Base-by-base conservation (phyloP, 2,797 vertebrate species). In the Capromys pilorides region DNA sequence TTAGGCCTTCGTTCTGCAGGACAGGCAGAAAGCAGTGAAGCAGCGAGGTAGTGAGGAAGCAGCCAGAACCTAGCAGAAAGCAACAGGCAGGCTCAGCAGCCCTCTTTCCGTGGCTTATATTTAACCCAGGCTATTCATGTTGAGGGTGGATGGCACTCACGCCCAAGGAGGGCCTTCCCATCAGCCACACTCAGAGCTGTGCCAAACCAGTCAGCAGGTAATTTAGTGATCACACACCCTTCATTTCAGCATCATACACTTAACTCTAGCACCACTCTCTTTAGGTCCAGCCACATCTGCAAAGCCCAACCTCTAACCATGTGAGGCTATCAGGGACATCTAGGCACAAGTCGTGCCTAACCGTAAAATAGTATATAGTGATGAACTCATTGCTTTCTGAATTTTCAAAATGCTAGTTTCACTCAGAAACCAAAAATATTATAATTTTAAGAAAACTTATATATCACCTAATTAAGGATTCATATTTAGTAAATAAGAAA, bases 341-440 rank as follows among this genome's bases (percentile, higher is more conserved):
- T 75, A 45, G 39, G 28, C 26, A 16, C 24, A 45, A 28, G 26
- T 39, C 41, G 49, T 49, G 26, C 33, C 28, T 45, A 91, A 54
- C 64, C 84, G n/a, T 85, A 88, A 87, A 93, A 62, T 57, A 75
- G 12, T 9, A 39, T 90, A 66, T 26, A 22, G 13, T 22, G 36
- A 61, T 51, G 12, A 13, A 7, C 77, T 12, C 31, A 14, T 57
- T 57, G 41, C 85, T 81, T 69, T 49, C n/a, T 51, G 45, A 26
- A 69, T n/a, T 94, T 93, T 51, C 39, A 94, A 85, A 85, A 51
- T 4, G 54, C 49, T 90, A 84, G 11, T 5, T 93, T 92, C 59
- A 77, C 19, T 18, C 19, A 85, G 57, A 82, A 87, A 62, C 24
- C 6, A 93, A 61, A 71, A 80, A 84, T 86, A 86, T 69, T 82